Evolutionary conservation across 2,113 vertebrate genomes (phyloP).

Genomic region (Microcebus tavaratra): DNA sequence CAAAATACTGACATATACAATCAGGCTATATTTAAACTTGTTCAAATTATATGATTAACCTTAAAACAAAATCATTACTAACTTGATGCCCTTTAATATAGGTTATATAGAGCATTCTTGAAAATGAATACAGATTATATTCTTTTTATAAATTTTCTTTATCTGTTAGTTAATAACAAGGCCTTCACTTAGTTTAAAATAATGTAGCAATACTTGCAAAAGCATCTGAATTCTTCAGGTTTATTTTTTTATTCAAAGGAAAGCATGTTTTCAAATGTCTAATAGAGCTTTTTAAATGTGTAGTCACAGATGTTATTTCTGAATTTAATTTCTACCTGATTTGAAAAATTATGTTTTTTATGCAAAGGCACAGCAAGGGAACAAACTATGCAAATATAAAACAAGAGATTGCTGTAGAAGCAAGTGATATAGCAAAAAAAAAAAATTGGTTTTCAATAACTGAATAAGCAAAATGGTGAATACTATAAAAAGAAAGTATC

Average conservation of each 20-base stretch:
- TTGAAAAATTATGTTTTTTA: conserved; percentile 66
- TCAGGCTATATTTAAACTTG: neutral
- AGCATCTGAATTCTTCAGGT: neutral
- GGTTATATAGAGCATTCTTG: neutral
- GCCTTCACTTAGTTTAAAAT: neutral
- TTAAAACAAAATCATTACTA: neutral
- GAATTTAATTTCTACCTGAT: conserved; percentile 71
- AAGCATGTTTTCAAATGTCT: conserved; percentile 50
- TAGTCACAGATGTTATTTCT: conserved; percentile 76
- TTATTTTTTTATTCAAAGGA: neutral
- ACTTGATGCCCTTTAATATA: neutral
- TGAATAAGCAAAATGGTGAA: conserved; percentile 23
- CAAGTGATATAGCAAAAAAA: conserved; percentile 17
- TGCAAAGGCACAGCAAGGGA: conserved; percentile 69
- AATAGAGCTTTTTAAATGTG: conserved; percentile 75
- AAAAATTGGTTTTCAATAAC: conserved; percentile 10
- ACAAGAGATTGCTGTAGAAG: conserved; percentile 18
- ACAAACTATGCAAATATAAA: conserved; percentile 67
- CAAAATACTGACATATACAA: neutral
- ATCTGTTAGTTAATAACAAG: neutral
- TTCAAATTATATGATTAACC: neutral
- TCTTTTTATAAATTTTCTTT: neutral
- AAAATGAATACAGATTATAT: neutral
- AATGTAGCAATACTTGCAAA: neutral
- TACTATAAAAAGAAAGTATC: neutral